These are phyloP conservation scores for Nemurella pictetii DNA, from an alignment of 2,888 invertebrate genomes.

Conservation along the genomic window DNA sequence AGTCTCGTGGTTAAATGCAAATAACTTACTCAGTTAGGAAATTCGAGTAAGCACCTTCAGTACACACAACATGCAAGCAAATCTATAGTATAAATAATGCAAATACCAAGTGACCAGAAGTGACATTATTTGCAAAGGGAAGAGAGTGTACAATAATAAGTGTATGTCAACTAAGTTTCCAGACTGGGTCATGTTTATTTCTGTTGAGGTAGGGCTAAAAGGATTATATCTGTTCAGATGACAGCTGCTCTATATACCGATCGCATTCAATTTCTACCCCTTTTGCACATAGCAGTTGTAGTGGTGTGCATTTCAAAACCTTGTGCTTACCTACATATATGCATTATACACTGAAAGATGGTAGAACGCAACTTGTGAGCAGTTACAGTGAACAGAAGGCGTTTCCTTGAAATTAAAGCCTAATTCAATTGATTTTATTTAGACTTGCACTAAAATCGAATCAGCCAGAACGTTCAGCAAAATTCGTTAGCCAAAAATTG, in stretches of 20 bases:
- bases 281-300: background rate
- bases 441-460: background rate
- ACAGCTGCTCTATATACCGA: background rate
- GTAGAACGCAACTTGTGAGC: background rate
- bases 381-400: background rate
- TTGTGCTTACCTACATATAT: background rate
- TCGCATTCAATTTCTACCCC: background rate
- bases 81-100: background rate
- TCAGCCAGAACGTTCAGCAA: background rate
- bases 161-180: background rate
- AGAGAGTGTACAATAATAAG: background rate
- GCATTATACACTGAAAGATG: background rate
- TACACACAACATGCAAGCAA: background rate
- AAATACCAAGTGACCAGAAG: background rate
- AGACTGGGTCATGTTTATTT: background rate
- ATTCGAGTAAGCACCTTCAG: background rate
- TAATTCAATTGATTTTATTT: background rate
- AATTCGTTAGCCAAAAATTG: background rate
- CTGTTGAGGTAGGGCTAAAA: conserved; percentile 18
- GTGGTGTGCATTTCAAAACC: background rate
- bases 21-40: background rate
- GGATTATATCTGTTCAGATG: background rate
- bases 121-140: background rate
- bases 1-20: background rate
- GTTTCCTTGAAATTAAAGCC: background rate